Evolutionary conservation across 2,113 vertebrate genomes (phyloP), one percentile per base, ranked within the genome.

Genomic region (Anguilla japonica): DNA sequence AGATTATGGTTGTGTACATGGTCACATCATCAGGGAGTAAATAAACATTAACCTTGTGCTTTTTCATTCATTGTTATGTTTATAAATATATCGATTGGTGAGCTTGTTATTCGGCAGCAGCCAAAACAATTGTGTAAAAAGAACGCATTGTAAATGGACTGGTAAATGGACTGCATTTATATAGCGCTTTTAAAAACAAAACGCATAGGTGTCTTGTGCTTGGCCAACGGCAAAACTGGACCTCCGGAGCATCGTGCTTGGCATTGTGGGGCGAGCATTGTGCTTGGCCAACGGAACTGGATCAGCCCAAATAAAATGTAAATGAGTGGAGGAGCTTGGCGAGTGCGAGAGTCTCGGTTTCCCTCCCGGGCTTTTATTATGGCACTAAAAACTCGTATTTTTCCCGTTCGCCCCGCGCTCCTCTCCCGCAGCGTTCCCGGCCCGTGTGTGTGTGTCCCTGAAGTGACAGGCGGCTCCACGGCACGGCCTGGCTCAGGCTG

Each of bases 401-500:
- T 34, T 34, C 5, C 26, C 34, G 26, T 11, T 71, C 34, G 40
- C 56, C 57, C 75, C 75, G 26, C 22, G 39, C 22, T 53, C 20
- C 43, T 20, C 57, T 67, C 56, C 22, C 41, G 56, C 57, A 53
- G 11, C 26, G 9, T 82, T 79, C 50, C 81, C 71, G 8, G 9
- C 39, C 0, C 63, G 34, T 34, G 34, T 34, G 34, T 75, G 92
- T 90, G 86, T 91, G 91, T 93, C 93, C 90, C 87, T 90, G 84
- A 41, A 0, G 85, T 85, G 92, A 93, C 93, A 91, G 84, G 56
- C 39, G 18, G 89, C 88, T 14, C 46, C 85, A 75, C 0, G 6
- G 87, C 88, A 85, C 84, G 85, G 79, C 79, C 89, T 89, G 89
- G 86, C 89, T 89, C 87, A 88, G 89, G 86, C 63, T 41, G 41